These are phyloP conservation scores for Andricus quercusramuli DNA, from an alignment of 2,888 invertebrate genomes.

Conservation along the genomic window DNA sequence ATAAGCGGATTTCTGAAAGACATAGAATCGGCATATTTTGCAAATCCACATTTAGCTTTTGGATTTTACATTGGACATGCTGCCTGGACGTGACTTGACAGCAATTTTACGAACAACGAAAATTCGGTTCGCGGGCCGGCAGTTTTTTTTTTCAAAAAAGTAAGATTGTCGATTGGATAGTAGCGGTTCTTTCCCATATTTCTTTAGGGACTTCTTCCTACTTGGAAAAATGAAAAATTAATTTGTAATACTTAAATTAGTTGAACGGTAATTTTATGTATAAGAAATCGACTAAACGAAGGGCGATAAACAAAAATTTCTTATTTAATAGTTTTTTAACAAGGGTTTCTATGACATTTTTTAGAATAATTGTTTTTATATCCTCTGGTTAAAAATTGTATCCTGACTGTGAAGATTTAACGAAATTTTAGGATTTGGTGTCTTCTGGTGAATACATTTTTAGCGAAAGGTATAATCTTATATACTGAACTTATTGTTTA, in stretches of 20 bases:
- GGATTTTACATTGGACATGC: slow-evolving; percentile 8
- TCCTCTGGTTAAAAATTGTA: not conserved
- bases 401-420: not conserved
- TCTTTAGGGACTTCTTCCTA: not conserved
- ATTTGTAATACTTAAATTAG: not conserved
- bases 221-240: not conserved
- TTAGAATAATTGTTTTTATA: not conserved
- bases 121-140: slow-evolving; percentile 6
- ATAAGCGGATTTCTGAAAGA: slow-evolving; percentile 29
- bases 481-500: not conserved
- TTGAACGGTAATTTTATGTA: not conserved
- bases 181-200: not conserved
- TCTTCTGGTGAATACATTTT: not conserved
- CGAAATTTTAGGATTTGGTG: not conserved
- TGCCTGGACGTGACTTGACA: slow-evolving; percentile 13
- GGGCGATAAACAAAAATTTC: not conserved
- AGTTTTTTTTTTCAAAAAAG: slow-evolving; percentile 1
- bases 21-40: slow-evolving; percentile 25
- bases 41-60: not conserved
- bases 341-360: not conserved
- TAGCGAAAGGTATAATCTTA: not conserved
- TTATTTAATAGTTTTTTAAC: not conserved
- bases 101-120: not conserved
- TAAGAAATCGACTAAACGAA: not conserved
- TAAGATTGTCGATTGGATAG: slow-evolving; percentile 32